A percentile compares a stretch with the other conserved stretches of the same genome.
Conservation (phyloP, 2,888 invertebrate species). For the Craniophora ligustri region DNA sequence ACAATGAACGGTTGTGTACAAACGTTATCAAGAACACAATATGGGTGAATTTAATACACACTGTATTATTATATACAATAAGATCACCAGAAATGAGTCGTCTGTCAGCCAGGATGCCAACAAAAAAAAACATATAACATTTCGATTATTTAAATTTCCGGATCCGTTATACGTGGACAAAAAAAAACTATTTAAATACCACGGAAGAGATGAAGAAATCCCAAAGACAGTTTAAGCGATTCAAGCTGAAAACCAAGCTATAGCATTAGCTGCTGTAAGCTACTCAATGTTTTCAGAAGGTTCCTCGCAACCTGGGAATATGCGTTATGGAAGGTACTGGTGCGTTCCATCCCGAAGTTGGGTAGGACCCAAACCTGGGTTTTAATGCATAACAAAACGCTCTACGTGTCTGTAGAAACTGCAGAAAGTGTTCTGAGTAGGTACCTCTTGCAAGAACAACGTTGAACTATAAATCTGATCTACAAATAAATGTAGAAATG, state of each 20-base stretch:
- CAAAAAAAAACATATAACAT: background rate
- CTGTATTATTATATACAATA: conserved; percentile 2
- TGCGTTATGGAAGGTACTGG: background rate
- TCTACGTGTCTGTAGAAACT: too few species aligned
- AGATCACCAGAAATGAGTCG: background rate
- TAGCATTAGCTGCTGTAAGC: background rate
- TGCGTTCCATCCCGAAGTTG: too few species aligned
- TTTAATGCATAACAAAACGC: too few species aligned
- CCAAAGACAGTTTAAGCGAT: background rate
- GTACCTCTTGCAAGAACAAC: too few species aligned
- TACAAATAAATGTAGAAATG: too few species aligned
- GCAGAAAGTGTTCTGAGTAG: too few species aligned
- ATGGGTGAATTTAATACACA: conserved; percentile 2
- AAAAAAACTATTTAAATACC: too few species aligned
- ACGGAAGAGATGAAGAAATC: background rate
- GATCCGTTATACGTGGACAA: too few species aligned
- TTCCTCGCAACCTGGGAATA: too few species aligned
- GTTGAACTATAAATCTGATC: too few species aligned
- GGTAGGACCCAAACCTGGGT: background rate
- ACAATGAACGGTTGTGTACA: conserved; percentile 30
- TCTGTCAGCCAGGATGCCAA: background rate
- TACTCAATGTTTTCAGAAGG: background rate
- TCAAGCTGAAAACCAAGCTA: background rate
- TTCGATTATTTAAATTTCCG: too few species aligned
- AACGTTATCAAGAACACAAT: conserved; percentile 35